Base-by-base conservation (phyloP, 2,888 invertebrate genomes). In the Platycheirus albimanus region DNA sequence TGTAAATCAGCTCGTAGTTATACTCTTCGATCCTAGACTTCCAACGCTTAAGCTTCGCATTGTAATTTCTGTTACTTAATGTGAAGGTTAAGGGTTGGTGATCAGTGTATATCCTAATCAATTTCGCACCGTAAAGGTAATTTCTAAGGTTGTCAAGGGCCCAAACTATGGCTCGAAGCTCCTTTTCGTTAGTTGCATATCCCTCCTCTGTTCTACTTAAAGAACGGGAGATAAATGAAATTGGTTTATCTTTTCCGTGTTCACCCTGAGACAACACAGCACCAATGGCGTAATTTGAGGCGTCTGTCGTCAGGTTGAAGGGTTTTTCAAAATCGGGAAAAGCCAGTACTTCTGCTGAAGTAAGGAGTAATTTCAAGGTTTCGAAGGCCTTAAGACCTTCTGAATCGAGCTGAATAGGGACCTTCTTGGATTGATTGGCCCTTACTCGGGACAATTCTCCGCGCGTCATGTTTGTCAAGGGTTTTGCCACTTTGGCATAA, bases 1-100 rank as follows among this genome's bases (percentile, higher is more conserved):
- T 24, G 6, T 24, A 36, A 36, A 54, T 28, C 13, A 36, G 15
- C 45, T 43, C 51, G 28, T 49, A 11, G 41, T 58, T 47, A 33
- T 54, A 78, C 36, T 78, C 72, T 43, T 78, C 64, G 24, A 67
- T 70, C 15, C 70, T 45, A 2, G 70, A 20, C 13, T 64, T 58
- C 41, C 24, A 58, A 11, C 41, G 38, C 24, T 38, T 58, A 4
- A 38, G 20, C 13, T 58, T 58, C 20, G 58, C 38, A 11, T 58
- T 43, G 20, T 5, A 24, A 41, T 58, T 58, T 5, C 41, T 38
- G n/a, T 38, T 58, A 41, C 58, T 41, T n/a, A 58, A 7, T 2
- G 61, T 11, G 43, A 24, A 61, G 7, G 61, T 61, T 74, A 61
- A 7, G 8, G 43, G 61, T 10, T 61, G 61, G 30, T 61, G 41